These are phyloP conservation scores for Orthosia cruda DNA, from an alignment of 2,888 invertebrate species.

Conservation along the genomic window DNA sequence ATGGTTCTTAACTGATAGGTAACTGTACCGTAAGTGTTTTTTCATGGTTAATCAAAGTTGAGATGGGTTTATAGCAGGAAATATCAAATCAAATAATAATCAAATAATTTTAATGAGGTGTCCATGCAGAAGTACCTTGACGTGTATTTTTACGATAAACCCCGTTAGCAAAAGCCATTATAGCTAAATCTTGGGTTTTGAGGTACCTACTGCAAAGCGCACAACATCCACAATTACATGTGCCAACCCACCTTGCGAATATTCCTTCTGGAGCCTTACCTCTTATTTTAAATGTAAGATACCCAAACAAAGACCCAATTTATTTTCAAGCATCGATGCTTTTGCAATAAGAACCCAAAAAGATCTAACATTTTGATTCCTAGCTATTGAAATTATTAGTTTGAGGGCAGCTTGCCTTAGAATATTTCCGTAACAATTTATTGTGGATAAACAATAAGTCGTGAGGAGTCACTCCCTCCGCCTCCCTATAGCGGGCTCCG, in stretches of 20 bases:
- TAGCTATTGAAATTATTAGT: conserved; percentile 67
- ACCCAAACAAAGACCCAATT: not conserved
- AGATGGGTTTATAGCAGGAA: not conserved
- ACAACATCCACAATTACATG: not conserved
- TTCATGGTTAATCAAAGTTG: conserved; percentile 23
- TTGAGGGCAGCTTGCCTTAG: conserved; percentile 80
- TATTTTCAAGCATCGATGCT: conserved; percentile 15
- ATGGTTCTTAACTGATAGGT: conserved; percentile 29
- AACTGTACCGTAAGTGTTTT: conserved; percentile 41
- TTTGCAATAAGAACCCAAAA: conserved; percentile 3
- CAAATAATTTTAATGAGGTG: no score
- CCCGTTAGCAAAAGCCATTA: not conserved
- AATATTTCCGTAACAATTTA: conserved; percentile 86
- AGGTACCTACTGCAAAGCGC: not conserved
- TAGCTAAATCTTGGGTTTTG: not conserved
- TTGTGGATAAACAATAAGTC: conserved; percentile 89
- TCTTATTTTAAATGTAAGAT: not conserved
- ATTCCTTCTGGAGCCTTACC: no score
- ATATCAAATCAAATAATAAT: no score
- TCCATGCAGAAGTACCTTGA: not conserved
- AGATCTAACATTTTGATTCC: conserved; percentile 59
- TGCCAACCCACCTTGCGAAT: not conserved
- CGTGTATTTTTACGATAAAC: not conserved
- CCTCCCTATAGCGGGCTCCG: conserved; percentile 84
- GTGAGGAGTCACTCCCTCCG: conserved; percentile 87